Evolutionary conservation across 2,888 invertebrate genomes (phyloP).

Genomic region (Myopa testacea): DNA sequence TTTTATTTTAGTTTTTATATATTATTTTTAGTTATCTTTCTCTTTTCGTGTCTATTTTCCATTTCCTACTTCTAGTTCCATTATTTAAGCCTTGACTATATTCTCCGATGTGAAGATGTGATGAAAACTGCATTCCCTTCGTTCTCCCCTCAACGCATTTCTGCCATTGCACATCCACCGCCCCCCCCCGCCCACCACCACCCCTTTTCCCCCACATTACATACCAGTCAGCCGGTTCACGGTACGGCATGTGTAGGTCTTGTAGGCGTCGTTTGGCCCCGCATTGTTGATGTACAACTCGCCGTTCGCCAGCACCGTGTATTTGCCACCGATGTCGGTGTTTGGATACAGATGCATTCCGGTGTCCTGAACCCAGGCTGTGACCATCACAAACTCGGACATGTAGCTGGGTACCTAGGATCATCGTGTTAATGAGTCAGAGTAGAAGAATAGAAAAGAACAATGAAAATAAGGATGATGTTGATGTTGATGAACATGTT

Average conservation of each 20-base stretch:
- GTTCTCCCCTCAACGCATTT: neutral
- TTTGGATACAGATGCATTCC: conserved; percentile 83
- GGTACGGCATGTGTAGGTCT: conserved; percentile 84
- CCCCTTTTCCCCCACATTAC: conserved; percentile 30
- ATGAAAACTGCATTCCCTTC: conserved; percentile 8
- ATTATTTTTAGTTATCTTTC: neutral
- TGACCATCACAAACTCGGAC: conserved; percentile 86
- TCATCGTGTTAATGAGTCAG: neutral
- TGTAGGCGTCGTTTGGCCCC: conserved; percentile 81
- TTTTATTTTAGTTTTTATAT: neutral
- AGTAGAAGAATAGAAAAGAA: neutral
- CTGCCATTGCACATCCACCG: neutral
- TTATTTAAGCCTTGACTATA: conserved; percentile 20
- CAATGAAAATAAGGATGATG: neutral
- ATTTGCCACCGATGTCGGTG: conserved; percentile 81
- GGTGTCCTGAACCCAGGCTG: conserved; percentile 90
- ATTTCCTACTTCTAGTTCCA: neutral
- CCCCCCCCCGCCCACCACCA: neutral
- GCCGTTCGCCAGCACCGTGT: conserved; percentile 83
- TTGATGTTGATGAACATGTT: too few relatives aligned
- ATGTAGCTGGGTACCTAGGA: conserved; percentile 83
- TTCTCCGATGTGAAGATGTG: conserved; percentile 2
- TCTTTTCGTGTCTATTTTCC: neutral
- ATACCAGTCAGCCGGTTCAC: conserved; percentile 81
- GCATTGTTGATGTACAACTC: conserved; percentile 87